Evolutionary conservation across 2,113 vertebrate species (phyloP), one percentile per base, ranked within the genome.

Genomic region (Orthonyx spaldingii): DNA sequence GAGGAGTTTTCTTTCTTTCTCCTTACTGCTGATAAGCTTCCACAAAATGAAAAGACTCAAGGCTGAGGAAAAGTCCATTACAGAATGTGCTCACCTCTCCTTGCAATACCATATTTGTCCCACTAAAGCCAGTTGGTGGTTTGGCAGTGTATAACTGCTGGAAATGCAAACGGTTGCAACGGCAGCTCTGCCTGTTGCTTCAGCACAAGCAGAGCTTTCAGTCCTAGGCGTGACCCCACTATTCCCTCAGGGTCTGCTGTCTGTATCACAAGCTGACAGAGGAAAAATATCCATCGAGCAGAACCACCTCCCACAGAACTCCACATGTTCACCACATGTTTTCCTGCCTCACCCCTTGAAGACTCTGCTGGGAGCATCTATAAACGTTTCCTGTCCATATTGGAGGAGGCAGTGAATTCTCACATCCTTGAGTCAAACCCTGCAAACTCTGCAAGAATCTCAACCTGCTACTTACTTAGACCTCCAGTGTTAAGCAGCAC

Each of bases 281-380:
- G 56, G 41, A 65, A 91, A 92, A 91, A 77, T 55, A 83, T 35
- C 52, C 50, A 42, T 28, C 53, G 39, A 53, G 79, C 50, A 95
- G 71, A 94, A 89, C 28, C 60, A 63, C 39, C 49, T 18, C 32
- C 26, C 20, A 23, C 19, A 12, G 42, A 89, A 50, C 16, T 42
- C 64, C 90, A 93, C 77, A 80, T 70, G 82, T 89, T 92, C 65
- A 74, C 76, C 89, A 94, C 23, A 35, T 93, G 84, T 70, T 87
- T 96, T 93, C 65, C 81, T 94, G 83, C 82, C 57, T 88, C 74
- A 57, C 47, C 42, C 68, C 94, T 96, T 94, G 92, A 96, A 95
- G 88, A 66, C 23, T 65, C 65, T 65, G 18, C 68, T 72, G 59
- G 90, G 80, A 95, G 7, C 72, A 75, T 84, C 74, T 76, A 80